These are phyloP conservation scores for Heliconius hermathena DNA, from an alignment of 1,140 invertebrate genomes.

Conservation along the genomic window DNA sequence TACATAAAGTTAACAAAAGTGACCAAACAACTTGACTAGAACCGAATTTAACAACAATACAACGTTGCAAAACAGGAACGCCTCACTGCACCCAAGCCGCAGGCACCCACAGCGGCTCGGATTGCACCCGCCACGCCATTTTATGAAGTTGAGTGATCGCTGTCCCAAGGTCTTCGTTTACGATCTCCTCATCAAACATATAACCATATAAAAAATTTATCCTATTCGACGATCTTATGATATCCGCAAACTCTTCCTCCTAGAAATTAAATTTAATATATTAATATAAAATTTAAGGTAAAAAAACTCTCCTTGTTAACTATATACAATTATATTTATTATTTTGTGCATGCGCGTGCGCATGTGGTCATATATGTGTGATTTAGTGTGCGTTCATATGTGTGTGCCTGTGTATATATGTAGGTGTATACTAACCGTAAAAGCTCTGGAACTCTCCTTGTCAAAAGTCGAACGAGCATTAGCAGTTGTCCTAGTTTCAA, in stretches of 20 bases:
- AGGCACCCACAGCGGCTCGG: constrained; percentile 98
- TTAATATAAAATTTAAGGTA: not conserved
- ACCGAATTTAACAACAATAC: constrained; percentile 13
- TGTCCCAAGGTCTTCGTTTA: constrained; percentile 93
- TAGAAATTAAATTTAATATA: constrained; percentile 68
- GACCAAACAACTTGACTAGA: constrained; percentile 27
- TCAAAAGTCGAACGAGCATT: constrained; percentile 95
- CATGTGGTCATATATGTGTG: not conserved
- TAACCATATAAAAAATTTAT: constrained; percentile 98
- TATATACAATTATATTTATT: too few relatives aligned
- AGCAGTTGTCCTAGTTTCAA: constrained; percentile 90
- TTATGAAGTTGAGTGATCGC: constrained; percentile 94
- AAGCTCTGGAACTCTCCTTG: constrained; percentile 92
- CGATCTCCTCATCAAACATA: constrained; percentile 95
- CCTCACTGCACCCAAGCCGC: constrained; percentile 94
- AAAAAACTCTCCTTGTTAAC: too few relatives aligned
- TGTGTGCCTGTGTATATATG: not conserved
- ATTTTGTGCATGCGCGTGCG: not conserved
- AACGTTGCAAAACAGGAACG: constrained; percentile 19
- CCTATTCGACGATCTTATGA: constrained; percentile 92
- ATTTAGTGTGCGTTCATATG: not conserved
- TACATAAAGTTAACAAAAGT: constrained; percentile 21
- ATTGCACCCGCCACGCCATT: constrained; percentile 92
- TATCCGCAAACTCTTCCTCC: constrained; percentile 97
- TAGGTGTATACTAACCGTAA: constrained; percentile 85